These are phyloP conservation scores for Sigmodon hispidus DNA, from an alignment of 2,113 vertebrate species.

Conservation along the genomic window DNA sequence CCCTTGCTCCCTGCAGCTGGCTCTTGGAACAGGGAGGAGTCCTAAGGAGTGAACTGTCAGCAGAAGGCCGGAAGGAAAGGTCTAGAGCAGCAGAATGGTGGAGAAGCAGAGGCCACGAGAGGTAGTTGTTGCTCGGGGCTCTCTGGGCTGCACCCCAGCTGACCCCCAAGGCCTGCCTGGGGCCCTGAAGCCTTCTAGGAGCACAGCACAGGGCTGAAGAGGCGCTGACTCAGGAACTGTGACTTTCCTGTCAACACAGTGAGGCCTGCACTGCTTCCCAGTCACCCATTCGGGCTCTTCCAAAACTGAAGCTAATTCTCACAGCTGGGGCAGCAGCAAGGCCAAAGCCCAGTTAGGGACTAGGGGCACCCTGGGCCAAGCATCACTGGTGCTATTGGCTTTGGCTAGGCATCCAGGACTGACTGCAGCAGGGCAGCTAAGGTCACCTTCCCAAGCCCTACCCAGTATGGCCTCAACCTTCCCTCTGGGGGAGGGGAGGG, in stretches of 20 bases:
- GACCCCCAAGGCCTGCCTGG: neutral
- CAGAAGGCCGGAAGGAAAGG: neutral
- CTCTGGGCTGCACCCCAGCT: neutral
- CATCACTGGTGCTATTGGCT: neutral
- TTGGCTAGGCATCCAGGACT: slow-evolving; percentile 47
- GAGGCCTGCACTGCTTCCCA: neutral
- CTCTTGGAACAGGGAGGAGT: neutral
- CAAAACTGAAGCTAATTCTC: neutral
- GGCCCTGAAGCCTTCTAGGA: neutral
- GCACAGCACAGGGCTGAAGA: neutral
- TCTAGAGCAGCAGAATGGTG: neutral
- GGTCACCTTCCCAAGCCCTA: slow-evolving; percentile 6
- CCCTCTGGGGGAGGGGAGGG: too few species aligned
- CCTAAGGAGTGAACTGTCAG: neutral
- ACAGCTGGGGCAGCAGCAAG: neutral
- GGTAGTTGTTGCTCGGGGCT: neutral
- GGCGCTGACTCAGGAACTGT: neutral
- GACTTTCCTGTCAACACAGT: neutral
- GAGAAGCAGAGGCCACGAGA: neutral
- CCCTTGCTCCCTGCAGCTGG: neutral
- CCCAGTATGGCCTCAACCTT: neutral
- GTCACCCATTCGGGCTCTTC: neutral
- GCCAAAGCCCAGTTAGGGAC: neutral
- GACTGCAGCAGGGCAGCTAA: neutral
- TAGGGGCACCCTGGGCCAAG: neutral